A percentile compares a stretch with the other conserved stretches of the same genome.
Conservation (phyloP, 2,113 vertebrate species). For the Odocoileus virginianus region DNA sequence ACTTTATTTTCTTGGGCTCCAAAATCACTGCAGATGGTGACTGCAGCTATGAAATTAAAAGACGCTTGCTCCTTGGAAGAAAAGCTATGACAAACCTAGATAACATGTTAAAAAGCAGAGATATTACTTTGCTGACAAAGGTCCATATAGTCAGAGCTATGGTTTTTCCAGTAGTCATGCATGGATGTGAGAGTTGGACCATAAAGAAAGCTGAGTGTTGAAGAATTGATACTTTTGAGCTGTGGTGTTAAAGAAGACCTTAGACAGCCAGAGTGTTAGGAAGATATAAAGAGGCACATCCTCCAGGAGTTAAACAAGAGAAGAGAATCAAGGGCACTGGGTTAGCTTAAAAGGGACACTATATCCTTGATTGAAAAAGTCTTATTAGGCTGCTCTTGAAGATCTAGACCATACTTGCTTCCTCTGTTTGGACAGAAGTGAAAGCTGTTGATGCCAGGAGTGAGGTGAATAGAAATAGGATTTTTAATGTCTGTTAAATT, state of each 20-base stretch:
- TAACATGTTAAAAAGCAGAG: not conserved
- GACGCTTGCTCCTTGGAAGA: not conserved
- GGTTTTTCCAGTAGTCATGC: not conserved
- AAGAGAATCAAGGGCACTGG: not conserved
- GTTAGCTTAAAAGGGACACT: not conserved
- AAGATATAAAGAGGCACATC: not conserved
- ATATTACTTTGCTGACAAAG: not conserved
- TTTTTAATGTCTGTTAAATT: conserved; percentile 12
- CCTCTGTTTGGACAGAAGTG: not conserved
- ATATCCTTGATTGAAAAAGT: not conserved
- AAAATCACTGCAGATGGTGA: not conserved
- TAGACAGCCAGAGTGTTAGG: not conserved
- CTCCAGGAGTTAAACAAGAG: not conserved
- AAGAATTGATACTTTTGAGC: not conserved
- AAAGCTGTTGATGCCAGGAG: not conserved
- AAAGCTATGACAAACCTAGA: not conserved
- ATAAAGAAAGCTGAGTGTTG: not conserved
- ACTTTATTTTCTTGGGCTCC: not conserved
- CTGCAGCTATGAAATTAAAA: not conserved
- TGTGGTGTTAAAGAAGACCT: not conserved
- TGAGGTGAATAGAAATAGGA: not conserved
- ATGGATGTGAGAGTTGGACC: not conserved
- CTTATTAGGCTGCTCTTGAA: not conserved
- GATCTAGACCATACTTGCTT: not conserved
- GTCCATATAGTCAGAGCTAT: not conserved